A percentile compares a stretch with the other conserved stretches of the same genome.
These are phyloP conservation scores for Machaerirhynchus nigripectus DNA, from an alignment of 2,113 vertebrate species.

Conservation along the genomic window DNA sequence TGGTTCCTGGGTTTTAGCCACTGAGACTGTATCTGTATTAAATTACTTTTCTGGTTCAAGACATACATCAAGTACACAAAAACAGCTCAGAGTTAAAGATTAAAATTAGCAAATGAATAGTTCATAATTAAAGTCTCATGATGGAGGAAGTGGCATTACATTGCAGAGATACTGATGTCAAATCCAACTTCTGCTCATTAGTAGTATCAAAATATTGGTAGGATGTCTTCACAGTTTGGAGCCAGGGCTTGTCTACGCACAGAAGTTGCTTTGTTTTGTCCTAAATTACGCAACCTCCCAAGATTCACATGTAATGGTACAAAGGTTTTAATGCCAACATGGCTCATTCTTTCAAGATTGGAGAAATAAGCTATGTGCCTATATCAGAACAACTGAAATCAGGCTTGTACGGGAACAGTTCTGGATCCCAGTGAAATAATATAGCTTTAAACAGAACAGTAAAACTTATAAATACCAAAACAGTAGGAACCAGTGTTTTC, in stretches of 20 bases:
- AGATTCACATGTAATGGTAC: neutral
- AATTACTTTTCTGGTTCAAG: neutral
- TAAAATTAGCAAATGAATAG: conserved; percentile 19
- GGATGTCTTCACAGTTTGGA: neutral
- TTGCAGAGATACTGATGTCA: neutral
- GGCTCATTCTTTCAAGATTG: neutral
- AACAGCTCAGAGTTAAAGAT: conserved; percentile 26
- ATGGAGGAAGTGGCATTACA: neutral
- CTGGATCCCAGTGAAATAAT: neutral
- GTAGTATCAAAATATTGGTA: neutral
- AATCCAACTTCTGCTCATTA: neutral
- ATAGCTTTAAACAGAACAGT: neutral
- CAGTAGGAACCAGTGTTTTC: neutral
- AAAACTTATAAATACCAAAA: neutral
- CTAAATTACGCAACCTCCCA: neutral
- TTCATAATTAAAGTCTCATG: conserved; percentile 12
- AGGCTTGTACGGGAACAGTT: neutral
- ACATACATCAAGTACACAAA: neutral
- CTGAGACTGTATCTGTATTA: neutral
- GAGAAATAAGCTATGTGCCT: neutral
- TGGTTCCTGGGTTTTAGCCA: neutral
- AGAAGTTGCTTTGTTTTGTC: conserved; percentile 6
- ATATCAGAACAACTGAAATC: neutral
- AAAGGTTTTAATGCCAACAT: neutral
- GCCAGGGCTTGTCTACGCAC: neutral